Evolutionary conservation across 2,113 vertebrate genomes (phyloP).

Genomic region (Ophthalmolycus amberensis): DNA sequence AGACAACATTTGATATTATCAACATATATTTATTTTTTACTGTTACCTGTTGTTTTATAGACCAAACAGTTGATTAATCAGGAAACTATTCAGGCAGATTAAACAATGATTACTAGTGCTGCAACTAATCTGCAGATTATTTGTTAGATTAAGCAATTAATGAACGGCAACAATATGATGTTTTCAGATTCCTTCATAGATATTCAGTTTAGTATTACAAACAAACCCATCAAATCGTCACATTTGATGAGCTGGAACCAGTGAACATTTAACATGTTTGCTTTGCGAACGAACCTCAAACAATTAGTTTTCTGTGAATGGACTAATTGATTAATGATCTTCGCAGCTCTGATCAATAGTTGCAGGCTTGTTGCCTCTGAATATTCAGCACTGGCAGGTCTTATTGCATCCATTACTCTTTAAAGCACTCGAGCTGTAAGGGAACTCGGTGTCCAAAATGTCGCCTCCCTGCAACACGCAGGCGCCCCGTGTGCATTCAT

Average conservation of each 20-base stretch:
- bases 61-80: not conserved
- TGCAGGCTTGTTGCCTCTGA: not conserved
- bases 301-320: not conserved
- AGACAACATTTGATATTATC: too few species aligned
- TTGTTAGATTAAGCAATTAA: not conserved
- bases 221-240: not conserved
- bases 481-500: slow-evolving; percentile 23
- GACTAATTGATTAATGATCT: not conserved
- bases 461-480: slow-evolving; percentile 24
- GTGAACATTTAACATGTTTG: not conserved
- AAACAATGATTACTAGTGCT: not conserved
- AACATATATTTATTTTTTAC: not conserved
- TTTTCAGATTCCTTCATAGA: not conserved
- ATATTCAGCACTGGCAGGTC: not conserved
- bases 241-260: not conserved
- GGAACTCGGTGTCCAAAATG: slow-evolving; percentile 4
- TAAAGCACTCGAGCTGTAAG: slow-evolving; percentile 24
- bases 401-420: slow-evolving; percentile 17
- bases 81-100: not conserved
- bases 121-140: not conserved
- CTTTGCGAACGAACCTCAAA: not conserved
- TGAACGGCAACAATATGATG: not conserved
- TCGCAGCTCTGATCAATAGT: not conserved
- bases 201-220: not conserved
- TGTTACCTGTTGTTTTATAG: not conserved